A percentile compares a stretch with the other conserved stretches of the same genome.
Conservation (phyloP, 2,797 vertebrate species). For the Myotis daubentonii region DNA sequence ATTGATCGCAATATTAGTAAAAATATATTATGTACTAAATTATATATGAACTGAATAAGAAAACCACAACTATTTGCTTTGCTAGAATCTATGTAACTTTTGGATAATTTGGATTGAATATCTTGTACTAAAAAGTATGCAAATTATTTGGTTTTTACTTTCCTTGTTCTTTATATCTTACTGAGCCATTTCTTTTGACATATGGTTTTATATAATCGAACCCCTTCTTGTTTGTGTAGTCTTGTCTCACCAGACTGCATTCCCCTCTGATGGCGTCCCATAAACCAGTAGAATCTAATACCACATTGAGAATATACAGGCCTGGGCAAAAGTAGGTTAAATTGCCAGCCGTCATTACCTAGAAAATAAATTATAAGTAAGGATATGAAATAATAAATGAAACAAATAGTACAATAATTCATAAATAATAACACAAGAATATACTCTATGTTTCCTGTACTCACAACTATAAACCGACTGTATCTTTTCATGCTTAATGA, state of each 20-base stretch:
- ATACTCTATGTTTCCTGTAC: background rate
- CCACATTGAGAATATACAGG: background rate
- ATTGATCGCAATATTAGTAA: background rate
- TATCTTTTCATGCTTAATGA: background rate
- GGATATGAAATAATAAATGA: background rate
- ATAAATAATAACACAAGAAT: background rate
- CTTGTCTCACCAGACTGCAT: background rate
- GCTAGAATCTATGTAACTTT: background rate
- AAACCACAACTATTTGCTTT: background rate
- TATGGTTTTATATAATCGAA: background rate
- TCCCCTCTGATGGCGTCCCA: background rate
- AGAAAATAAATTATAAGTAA: background rate
- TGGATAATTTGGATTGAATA: background rate
- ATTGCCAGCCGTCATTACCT: background rate
- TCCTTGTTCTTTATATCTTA: background rate
- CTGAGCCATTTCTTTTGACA: background rate
- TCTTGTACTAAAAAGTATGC: background rate
- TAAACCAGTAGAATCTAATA: background rate
- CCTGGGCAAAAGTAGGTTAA: background rate
- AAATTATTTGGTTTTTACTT: background rate
- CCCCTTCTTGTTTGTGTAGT: background rate
- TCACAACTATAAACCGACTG: background rate
- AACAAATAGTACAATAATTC: background rate
- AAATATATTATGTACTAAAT: background rate
- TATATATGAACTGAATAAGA: background rate